These are phyloP conservation scores for Leptinotarsa rubiginosa DNA, from an alignment of 2,888 invertebrate genomes.

Conservation along the genomic window DNA sequence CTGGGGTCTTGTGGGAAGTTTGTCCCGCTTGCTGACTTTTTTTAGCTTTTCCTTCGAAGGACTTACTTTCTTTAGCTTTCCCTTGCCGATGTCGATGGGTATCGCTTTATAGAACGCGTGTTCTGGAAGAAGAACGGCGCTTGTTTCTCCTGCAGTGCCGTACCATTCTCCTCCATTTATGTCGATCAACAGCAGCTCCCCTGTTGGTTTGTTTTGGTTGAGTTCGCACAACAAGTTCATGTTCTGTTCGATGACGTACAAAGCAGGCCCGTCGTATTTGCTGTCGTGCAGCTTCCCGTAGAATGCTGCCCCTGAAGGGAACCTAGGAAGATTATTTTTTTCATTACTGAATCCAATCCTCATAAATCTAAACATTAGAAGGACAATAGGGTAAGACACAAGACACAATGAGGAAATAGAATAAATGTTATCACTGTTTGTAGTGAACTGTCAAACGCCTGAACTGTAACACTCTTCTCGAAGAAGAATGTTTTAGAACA, in stretches of 20 bases:
- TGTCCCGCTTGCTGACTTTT: slow-evolving; percentile 18
- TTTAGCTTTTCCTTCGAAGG: slow-evolving; percentile 11
- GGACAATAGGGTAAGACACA: too few relatives aligned
- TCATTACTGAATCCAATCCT: too few relatives aligned
- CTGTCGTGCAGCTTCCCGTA: slow-evolving; percentile 68
- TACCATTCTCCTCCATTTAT: slow-evolving; percentile 70
- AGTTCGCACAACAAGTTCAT: slow-evolving; percentile 68
- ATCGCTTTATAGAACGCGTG: slow-evolving; percentile 58
- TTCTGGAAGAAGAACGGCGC: slow-evolving; percentile 55
- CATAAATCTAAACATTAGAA: too few relatives aligned
- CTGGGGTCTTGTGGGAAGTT: slow-evolving; percentile 10
- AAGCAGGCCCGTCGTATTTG: slow-evolving; percentile 65
- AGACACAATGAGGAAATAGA: too few relatives aligned
- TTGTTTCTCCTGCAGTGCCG: slow-evolving; percentile 58
- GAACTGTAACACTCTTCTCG: too few relatives aligned
- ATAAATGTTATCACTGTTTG: too few relatives aligned
- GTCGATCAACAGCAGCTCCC: slow-evolving; percentile 66
- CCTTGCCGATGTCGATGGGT: slow-evolving; percentile 53
- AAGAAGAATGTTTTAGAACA: too few relatives aligned
- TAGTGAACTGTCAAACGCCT: too few relatives aligned
- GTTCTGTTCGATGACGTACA: slow-evolving; percentile 69
- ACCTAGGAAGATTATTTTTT: not conserved
- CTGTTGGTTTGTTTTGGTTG: slow-evolving; percentile 68
- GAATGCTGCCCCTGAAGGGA: slow-evolving; percentile 57
- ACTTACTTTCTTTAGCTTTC: slow-evolving; percentile 40